Evolutionary conservation across 1,140 invertebrate species (phyloP).

Genomic region (Trypoxylus dichotomus): DNA sequence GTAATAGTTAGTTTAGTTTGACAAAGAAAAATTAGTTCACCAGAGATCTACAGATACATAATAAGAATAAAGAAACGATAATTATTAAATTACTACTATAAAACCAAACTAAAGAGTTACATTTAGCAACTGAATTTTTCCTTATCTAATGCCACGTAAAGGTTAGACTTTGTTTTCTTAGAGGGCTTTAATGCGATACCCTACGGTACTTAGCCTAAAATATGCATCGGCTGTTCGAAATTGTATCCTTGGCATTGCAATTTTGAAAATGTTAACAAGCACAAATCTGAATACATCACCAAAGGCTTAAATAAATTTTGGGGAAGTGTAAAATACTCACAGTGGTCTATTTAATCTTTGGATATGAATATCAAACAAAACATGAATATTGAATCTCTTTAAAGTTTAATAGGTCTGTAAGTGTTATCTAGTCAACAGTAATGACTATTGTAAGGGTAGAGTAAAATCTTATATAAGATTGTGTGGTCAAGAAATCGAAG

Average conservation of each 20-base stretch:
- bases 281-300: neutral
- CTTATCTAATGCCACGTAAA: neutral
- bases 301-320: too few relatives aligned
- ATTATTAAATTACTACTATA: slow-evolving; percentile 32
- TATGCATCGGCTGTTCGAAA: neutral
- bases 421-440: too few relatives aligned
- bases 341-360: too few relatives aligned
- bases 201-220: slow-evolving; percentile 13
- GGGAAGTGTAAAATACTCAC: too few relatives aligned
- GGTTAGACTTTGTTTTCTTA: slow-evolving; percentile 24
- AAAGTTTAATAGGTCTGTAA: too few relatives aligned
- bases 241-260: neutral
- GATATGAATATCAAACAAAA: too few relatives aligned
- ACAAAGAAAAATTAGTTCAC: slow-evolving; percentile 37
- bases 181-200: slow-evolving; percentile 1
- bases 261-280: neutral
- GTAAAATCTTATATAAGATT: too few relatives aligned
- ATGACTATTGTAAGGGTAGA: too few relatives aligned
- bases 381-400: too few relatives aligned
- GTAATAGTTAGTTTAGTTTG: slow-evolving; percentile 45
- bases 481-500: too few relatives aligned
- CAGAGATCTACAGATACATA: slow-evolving; percentile 33
- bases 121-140: neutral
- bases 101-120: slow-evolving; percentile 25
- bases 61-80: neutral